A percentile compares a stretch with the other conserved stretches of the same genome.
Conservation (phyloP, 2,113 vertebrate species). For the Jaculus jaculus region DNA sequence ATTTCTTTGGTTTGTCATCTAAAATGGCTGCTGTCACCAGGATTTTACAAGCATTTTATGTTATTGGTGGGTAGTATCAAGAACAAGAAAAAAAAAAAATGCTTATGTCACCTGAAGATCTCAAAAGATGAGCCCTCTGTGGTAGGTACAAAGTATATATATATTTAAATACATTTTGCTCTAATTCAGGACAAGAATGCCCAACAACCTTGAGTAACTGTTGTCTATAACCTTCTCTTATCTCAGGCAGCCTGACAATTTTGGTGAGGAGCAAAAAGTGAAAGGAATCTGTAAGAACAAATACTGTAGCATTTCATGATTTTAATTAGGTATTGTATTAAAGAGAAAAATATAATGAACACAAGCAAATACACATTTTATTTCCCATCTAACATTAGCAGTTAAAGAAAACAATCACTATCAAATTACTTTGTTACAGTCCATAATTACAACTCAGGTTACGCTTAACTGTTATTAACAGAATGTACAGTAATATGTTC, state of each 20-base stretch:
- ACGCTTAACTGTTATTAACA: conserved; percentile 98
- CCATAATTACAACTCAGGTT: conserved; percentile 99
- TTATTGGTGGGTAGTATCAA: conserved; percentile 39
- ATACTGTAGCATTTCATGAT: conserved; percentile 83
- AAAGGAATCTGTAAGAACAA: conserved; percentile 89
- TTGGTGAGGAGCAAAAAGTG: conserved; percentile 85
- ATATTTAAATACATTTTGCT: conserved; percentile 77
- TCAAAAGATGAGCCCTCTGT: conserved; percentile 67
- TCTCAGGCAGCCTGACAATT: conserved; percentile 88
- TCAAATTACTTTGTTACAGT: conserved; percentile 95
- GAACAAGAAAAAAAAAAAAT: conserved; percentile 67
- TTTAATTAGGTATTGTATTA: conserved; percentile 91
- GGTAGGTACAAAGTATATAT: conserved; percentile 77
- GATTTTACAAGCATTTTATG: conserved; percentile 15
- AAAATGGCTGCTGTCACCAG: conserved; percentile 12
- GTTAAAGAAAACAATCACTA: conserved; percentile 94
- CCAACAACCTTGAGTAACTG: conserved; percentile 94
- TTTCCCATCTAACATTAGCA: conserved; percentile 89
- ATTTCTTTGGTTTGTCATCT: conserved; percentile 74
- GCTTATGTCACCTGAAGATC: conserved; percentile 74
- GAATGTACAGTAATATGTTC: conserved; percentile 98
- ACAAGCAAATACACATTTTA: conserved; percentile 86
- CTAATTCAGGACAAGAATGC: conserved; percentile 88
- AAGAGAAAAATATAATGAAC: conserved; percentile 89
- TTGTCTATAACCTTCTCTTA: conserved; percentile 90